Evolutionary conservation across 1,140 invertebrate genomes (phyloP), one percentile per base, ranked within the genome.

Genomic region (Aphelenchoides besseyi): DNA sequence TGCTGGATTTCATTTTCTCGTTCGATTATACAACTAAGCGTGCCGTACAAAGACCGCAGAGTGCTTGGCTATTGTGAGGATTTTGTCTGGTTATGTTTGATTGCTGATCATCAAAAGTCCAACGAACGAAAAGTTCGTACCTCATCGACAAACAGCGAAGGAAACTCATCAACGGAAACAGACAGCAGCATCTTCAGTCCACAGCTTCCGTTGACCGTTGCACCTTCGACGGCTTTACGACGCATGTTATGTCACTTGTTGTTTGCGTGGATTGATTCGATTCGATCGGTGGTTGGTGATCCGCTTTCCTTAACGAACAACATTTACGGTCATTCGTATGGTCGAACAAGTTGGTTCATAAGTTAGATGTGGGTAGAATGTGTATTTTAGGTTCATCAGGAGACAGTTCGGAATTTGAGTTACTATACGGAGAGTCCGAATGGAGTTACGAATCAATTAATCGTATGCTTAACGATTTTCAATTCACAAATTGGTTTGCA

Each of bases 1-100:
- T 77, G 75, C 61, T 77, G 75, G 75, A 63, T 79, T 28, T 76
- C 72, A 9, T 80, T 77, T 35, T 73, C 75, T 5, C 67, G 57
- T 29, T 75, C 64, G 1, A 71, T 80, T 37, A 54, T 77, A 18
- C 54, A 18, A 9, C 32, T 36, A 18, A 33, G 71, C n/a, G 68
- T 77, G 3, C 78, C 78, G 18, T 80, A 75, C 55, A 75, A 78
- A 71, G 36, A 66, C 32, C 16, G 30, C n/a, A 37, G 30, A 53
- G 63, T 29, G 16, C 16, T 32, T 33, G 32, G 23, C 12, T 29
- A 26, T 23, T 80, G 68, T 29, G 74, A 77, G 54, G 78, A 81
- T 48, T 80, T 77, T 30, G 16, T 77, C 0, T 80, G 66, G 64
- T 41, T 77, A 3, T 80, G 77, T 36, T 26, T 78, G 2, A 72